A percentile compares a stretch with the other conserved stretches of the same genome.
These are phyloP conservation scores for Halisarca cf. caerulea DNA, from an alignment of 37 sponge, comb jelly and placozoan species.

Conservation along the genomic window DNA sequence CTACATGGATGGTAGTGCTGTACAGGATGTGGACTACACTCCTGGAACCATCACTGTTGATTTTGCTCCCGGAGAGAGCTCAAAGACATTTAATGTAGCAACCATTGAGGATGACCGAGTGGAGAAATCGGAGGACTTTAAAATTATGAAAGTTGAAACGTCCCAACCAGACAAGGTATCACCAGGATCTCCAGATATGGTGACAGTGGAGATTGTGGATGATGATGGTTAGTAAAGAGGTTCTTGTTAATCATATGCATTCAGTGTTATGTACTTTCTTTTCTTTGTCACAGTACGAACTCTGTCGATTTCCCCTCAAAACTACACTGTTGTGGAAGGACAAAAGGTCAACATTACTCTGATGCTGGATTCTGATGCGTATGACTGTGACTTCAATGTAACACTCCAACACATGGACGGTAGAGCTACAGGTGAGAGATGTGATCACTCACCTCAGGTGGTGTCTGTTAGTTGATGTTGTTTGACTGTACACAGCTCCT, in stretches of 20 bases:
- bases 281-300: background rate
- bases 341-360: background rate
- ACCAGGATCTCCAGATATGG: background rate
- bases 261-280: no score
- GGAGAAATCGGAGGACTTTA: background rate
- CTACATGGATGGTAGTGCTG: background rate
- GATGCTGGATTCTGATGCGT: background rate
- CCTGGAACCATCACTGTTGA: background rate
- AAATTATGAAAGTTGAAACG: background rate
- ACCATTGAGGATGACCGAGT: conserved; percentile 1
- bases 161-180: background rate
- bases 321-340: background rate
- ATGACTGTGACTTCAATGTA: no score
- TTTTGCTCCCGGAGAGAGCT: background rate
- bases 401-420: no score
- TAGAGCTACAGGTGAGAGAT: no score
- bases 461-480: no score
- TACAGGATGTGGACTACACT: background rate
- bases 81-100: background rate
- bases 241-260: no score
- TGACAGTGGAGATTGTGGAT: background rate
- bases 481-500: background rate
- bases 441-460: no score
- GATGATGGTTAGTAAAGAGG: background rate
- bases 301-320: background rate